phyloP scores from a whole-genome alignment of 2,888 invertebrate genomes.

The Mythimna impura region DNA sequence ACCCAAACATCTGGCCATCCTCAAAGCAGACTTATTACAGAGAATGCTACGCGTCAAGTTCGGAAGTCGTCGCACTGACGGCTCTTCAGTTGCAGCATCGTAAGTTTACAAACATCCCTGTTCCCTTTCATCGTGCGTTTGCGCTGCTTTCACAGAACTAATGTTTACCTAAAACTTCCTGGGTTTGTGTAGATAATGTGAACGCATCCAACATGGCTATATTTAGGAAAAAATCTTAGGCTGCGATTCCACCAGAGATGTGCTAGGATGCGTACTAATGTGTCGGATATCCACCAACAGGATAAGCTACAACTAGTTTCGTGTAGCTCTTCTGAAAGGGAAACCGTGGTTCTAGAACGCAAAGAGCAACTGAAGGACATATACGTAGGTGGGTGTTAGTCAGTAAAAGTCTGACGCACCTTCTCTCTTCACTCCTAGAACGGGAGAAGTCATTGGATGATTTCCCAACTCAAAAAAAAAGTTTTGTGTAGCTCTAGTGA shows the following conservation, averaged over 20 bases:
- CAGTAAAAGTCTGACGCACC: no score
- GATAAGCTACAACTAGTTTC: neutral
- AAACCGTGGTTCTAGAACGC: no score
- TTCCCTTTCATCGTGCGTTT: slow-evolving; percentile 71
- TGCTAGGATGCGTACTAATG: neutral
- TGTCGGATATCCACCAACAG: neutral
- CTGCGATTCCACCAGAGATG: neutral
- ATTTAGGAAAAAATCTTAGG: slow-evolving; percentile 63
- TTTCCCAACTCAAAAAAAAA: no score
- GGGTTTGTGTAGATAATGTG: slow-evolving; percentile 68
- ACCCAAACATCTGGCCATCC: slow-evolving; percentile 45
- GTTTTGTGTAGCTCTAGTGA: no score
- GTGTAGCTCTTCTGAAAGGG: no score
- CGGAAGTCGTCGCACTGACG: slow-evolving; percentile 44
- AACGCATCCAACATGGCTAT: slow-evolving; percentile 64
- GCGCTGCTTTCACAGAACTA: slow-evolving; percentile 75
- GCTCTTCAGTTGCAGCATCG: slow-evolving; percentile 59
- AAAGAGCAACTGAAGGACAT: no score
- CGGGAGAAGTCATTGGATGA: no score
- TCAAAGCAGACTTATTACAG: slow-evolving; percentile 41
- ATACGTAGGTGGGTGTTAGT: no score
- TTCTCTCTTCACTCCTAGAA: no score
- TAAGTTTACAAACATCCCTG: slow-evolving; percentile 66
- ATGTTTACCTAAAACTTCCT: slow-evolving; percentile 80
- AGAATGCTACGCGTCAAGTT: slow-evolving; percentile 54